Evolutionary conservation across 2,113 vertebrate species (phyloP).

Genomic region (Oryzias curvinotus): DNA sequence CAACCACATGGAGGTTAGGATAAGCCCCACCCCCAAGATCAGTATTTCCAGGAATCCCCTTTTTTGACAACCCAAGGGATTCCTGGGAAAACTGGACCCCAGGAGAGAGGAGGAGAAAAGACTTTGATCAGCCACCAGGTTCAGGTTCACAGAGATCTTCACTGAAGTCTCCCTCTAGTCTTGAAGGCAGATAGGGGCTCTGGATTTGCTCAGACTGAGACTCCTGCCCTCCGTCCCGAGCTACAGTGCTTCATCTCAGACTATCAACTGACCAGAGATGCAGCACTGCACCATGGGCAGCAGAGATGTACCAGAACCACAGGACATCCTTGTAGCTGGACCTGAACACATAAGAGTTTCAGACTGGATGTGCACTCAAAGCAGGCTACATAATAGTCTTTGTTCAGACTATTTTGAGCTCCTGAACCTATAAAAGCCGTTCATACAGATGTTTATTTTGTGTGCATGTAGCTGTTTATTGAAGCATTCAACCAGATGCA

Average conservation of each 20-base stretch:
- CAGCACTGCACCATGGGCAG: conserved; percentile 99
- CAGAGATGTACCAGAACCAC: conserved; percentile 62
- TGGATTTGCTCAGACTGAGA: not conserved
- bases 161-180: too few relatives aligned
- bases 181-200: too few relatives aligned
- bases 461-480: too few relatives aligned
- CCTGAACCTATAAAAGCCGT: too few relatives aligned
- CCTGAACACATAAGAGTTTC: too few relatives aligned
- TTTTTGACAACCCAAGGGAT: conserved; percentile 90
- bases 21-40: conserved; percentile 96
- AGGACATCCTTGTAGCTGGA: not conserved
- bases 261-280: conserved; percentile 99
- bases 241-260: conserved; percentile 99
- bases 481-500: too few relatives aligned
- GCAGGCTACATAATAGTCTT: not conserved
- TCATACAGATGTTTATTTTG: too few relatives aligned
- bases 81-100: conserved; percentile 99
- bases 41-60: conserved; percentile 99
- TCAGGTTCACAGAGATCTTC: not conserved
- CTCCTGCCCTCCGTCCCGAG: conserved; percentile 82
- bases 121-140: not conserved
- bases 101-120: conserved; percentile 81
- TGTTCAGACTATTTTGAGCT: too few relatives aligned
- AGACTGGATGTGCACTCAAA: too few relatives aligned
- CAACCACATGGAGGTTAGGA: conserved; percentile 52